phyloP scores from a whole-genome alignment of 2,888 invertebrate species.

The Petrolisthes cinctipes region DNA sequence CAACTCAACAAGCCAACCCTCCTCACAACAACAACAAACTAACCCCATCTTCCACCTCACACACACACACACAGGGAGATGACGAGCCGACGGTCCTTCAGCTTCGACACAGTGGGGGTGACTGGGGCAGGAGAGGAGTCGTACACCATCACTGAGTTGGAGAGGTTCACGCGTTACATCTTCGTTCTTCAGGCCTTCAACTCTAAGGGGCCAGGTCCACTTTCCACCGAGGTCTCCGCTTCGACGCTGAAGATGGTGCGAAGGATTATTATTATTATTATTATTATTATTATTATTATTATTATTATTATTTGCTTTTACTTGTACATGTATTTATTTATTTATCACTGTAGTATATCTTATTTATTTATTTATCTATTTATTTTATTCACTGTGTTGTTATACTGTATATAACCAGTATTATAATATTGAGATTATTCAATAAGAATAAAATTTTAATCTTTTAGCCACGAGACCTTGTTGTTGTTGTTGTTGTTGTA shows the following conservation, averaged over 20 bases:
- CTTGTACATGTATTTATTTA: not conserved
- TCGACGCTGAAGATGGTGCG: conserved; percentile 46
- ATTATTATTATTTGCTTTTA: not conserved
- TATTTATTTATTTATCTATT: too few relatives aligned
- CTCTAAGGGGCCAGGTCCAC: conserved; percentile 67
- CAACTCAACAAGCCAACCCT: not conserved
- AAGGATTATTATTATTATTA: not conserved
- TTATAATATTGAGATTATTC: too few relatives aligned
- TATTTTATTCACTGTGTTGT: too few relatives aligned
- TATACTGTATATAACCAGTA: too few relatives aligned
- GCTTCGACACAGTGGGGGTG: conserved; percentile 53
- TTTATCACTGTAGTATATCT: too few relatives aligned
- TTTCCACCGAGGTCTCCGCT: conserved; percentile 53
- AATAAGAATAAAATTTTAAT: too few relatives aligned
- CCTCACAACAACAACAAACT: not conserved
- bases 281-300: not conserved
- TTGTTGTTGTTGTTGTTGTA: too few relatives aligned
- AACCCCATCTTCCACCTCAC: not conserved
- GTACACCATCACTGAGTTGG: conserved; percentile 67
- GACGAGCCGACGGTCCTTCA: conserved; percentile 44
- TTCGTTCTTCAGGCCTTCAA: conserved; percentile 67
- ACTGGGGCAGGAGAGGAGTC: conserved; percentile 50
- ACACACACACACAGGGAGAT: conserved; percentile 11
- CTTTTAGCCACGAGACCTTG: too few relatives aligned
- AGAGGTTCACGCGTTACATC: conserved; percentile 66